Evolutionary conservation across 2,888 invertebrate species (phyloP).

Genomic region (Baronia brevicornis): DNA sequence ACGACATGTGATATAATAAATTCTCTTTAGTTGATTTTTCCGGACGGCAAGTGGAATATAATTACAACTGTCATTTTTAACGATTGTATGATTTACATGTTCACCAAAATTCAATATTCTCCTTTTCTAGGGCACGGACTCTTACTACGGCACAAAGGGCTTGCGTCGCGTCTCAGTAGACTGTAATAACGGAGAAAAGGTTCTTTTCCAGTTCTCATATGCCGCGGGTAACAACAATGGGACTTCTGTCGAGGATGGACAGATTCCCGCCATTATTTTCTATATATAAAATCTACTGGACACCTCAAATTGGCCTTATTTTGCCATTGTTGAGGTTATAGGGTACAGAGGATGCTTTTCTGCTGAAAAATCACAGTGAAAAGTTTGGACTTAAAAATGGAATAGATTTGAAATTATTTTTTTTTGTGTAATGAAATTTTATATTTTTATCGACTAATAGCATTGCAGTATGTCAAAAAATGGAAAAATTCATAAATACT

Average conservation of each 20-base stretch:
- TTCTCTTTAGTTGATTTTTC: too few relatives aligned
- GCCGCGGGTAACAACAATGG: conserved; percentile 92
- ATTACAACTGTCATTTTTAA: too few relatives aligned
- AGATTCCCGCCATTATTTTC: conserved; percentile 91
- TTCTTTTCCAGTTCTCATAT: conserved; percentile 88
- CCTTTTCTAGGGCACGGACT: conserved; percentile 84
- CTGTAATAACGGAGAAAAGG: conserved; percentile 83
- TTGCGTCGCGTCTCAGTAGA: conserved; percentile 83
- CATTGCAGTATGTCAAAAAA: too few relatives aligned
- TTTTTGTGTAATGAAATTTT: too few relatives aligned
- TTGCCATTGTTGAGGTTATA: conserved; percentile 1
- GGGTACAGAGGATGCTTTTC: not conserved
- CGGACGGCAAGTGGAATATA: not conserved
- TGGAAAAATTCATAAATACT: too few relatives aligned
- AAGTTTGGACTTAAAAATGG: too few relatives aligned
- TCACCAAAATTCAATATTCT: too few relatives aligned
- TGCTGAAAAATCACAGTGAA: too few relatives aligned
- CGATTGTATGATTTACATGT: too few relatives aligned
- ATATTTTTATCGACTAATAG: too few relatives aligned
- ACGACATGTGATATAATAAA: too few relatives aligned
- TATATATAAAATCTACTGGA: conserved; percentile 69
- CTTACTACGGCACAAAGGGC: conserved; percentile 90
- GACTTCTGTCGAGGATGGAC: conserved; percentile 90
- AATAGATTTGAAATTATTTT: too few relatives aligned
- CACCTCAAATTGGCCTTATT: conserved; percentile 2